These are phyloP conservation scores for Laspeyria flexula DNA, from an alignment of 2,888 invertebrate species.

Conservation along the genomic window DNA sequence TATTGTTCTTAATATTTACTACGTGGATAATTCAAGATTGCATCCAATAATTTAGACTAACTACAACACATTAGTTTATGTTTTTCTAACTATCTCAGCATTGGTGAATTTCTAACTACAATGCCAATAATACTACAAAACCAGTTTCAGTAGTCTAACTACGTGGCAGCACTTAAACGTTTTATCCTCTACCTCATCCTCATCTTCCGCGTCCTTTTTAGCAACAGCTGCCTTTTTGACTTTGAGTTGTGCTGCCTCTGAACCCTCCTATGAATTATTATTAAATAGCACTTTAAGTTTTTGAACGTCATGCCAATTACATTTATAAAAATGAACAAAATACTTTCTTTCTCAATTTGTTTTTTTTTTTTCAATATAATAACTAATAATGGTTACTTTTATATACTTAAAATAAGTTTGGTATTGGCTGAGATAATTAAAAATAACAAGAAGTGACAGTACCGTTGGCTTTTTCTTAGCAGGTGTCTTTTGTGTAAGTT, in stretches of 20 bases:
- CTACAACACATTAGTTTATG: conserved; percentile 54
- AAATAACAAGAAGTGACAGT: conserved; percentile 52
- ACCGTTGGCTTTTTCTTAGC: conserved; percentile 83
- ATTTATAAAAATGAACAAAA: background rate
- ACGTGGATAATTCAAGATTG: conserved; percentile 29
- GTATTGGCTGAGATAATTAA: conserved; percentile 69
- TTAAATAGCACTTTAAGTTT: conserved; percentile 27
- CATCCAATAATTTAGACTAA: conserved; percentile 53
- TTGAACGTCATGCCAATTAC: background rate
- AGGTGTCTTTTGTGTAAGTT: conserved; percentile 82
- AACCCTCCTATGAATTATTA: conserved; percentile 70
- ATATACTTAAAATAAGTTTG: background rate
- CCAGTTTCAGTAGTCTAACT: conserved; percentile 44
- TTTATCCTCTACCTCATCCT: conserved; percentile 69
- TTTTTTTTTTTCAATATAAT: background rate
- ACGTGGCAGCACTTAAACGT: conserved; percentile 37
- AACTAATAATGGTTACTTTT: background rate
- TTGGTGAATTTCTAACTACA: conserved; percentile 27
- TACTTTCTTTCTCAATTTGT: background rate
- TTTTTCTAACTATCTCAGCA: conserved; percentile 72
- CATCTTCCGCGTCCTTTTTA: conserved; percentile 68
- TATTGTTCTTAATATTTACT: too few relatives aligned
- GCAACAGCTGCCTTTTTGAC: conserved; percentile 80
- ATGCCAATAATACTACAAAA: conserved; percentile 34
- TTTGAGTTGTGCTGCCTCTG: conserved; percentile 79